Evolutionary conservation across 2,888 invertebrate species (phyloP).

Genomic region (Xestia ashworthii): DNA sequence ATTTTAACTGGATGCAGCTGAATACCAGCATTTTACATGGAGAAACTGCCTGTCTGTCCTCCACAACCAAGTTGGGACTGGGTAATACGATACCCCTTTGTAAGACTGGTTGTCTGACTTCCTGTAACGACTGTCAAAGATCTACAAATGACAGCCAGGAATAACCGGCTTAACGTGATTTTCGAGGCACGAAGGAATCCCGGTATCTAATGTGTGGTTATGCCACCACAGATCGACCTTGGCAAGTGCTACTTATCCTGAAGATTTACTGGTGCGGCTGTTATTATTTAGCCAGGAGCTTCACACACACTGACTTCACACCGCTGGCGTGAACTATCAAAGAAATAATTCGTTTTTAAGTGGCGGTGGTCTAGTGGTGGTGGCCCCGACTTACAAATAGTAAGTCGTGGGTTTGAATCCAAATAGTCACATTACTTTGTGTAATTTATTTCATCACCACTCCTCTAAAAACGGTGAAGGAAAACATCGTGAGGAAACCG

Average conservation of each 20-base stretch:
- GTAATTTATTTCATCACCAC: too few relatives aligned
- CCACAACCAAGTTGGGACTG: background rate
- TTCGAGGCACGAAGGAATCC: background rate
- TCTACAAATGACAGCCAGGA: background rate
- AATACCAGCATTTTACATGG: background rate
- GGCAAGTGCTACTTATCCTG: background rate
- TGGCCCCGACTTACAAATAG: too few relatives aligned
- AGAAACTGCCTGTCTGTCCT: background rate
- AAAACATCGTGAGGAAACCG: too few relatives aligned
- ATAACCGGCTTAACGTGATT: background rate
- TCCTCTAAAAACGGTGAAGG: too few relatives aligned
- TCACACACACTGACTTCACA: background rate
- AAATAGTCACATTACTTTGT: too few relatives aligned
- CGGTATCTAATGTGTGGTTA: background rate
- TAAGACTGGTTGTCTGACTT: background rate
- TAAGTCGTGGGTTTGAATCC: too few relatives aligned
- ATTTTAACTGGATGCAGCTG: too few relatives aligned
- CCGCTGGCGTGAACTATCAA: too few relatives aligned
- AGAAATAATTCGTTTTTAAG: background rate
- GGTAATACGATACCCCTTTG: background rate
- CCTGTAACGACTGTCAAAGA: background rate
- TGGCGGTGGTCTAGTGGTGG: too few relatives aligned
- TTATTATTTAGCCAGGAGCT: background rate
- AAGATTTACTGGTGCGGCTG: background rate
- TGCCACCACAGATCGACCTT: background rate